phyloP scores from a whole-genome alignment of 2,888 invertebrate genomes.

The Poecilus cupreus region DNA sequence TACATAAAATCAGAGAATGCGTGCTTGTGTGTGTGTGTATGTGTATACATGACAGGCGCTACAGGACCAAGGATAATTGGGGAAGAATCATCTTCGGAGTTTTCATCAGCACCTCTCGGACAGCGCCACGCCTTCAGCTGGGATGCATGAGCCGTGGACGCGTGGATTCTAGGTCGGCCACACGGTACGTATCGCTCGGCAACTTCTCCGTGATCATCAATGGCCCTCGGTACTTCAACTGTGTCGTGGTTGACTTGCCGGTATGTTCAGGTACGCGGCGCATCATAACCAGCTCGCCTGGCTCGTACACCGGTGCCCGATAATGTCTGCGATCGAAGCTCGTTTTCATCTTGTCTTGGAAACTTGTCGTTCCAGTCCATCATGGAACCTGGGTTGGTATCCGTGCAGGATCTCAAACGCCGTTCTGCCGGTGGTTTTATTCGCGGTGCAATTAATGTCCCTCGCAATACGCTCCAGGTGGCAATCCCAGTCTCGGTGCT shows the following conservation, averaged over 20 bases:
- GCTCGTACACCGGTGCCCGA: neutral
- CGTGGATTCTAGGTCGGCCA: slow-evolving; percentile 9
- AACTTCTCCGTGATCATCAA: slow-evolving; percentile 31
- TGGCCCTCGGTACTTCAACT: slow-evolving; percentile 47
- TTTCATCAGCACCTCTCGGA: neutral
- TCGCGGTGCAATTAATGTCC: neutral
- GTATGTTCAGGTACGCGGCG: slow-evolving; percentile 24
- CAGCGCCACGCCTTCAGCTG: too few species aligned
- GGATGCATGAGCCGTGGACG: slow-evolving; percentile 36
- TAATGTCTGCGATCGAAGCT: neutral
- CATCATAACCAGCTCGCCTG: slow-evolving; percentile 42
- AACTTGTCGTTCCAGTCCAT: slow-evolving; percentile 21
- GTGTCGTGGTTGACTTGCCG: slow-evolving; percentile 45
- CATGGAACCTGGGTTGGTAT: slow-evolving; percentile 56
- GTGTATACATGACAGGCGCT: too few species aligned
- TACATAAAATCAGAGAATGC: too few species aligned
- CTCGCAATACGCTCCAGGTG: neutral
- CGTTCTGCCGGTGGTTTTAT: neutral
- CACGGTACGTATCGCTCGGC: slow-evolving; percentile 49
- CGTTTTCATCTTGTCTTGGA: neutral
- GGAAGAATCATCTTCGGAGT: too few species aligned
- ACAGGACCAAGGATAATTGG: too few species aligned
- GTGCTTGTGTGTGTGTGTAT: too few species aligned
- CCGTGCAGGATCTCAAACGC: slow-evolving; percentile 51
- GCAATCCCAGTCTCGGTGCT: neutral